Percentiles rank a stretch among this genome's conserved stretches.
Conservation (phyloP, 2,888 invertebrate genomes). For the Odontocolon sp. region DNA sequence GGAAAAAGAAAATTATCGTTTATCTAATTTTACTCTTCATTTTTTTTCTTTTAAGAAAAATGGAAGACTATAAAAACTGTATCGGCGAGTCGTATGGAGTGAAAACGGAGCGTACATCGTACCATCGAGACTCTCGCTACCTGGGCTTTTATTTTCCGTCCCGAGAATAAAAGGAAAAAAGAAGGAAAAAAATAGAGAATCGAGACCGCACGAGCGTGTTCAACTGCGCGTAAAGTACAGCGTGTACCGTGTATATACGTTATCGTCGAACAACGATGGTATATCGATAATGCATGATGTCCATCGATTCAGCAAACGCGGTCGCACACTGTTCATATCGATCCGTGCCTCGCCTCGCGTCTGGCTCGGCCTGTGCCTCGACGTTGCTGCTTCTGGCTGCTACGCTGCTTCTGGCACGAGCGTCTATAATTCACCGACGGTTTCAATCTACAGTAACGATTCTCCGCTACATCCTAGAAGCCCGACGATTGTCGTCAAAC, state of each 20-base stretch:
- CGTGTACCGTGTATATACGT: not conserved
- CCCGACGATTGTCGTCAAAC: slow-evolving; percentile 33
- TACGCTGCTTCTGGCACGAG: slow-evolving; percentile 42
- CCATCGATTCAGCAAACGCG: slow-evolving; percentile 53
- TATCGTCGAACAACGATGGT: slow-evolving; percentile 28
- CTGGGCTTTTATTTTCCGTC: slow-evolving; percentile 3
- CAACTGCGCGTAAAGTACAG: slow-evolving; percentile 10
- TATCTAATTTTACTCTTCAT: not conserved
- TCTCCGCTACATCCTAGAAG: slow-evolving; percentile 28
- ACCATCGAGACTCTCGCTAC: not conserved
- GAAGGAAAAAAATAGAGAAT: not conserved
- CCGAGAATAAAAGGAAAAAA: not conserved
- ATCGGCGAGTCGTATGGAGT: too few species aligned
- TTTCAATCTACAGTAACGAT: slow-evolving; percentile 16
- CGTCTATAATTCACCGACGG: slow-evolving; percentile 55
- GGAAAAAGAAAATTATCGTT: too few species aligned
- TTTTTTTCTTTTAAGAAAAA: not conserved
- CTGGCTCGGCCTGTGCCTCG: slow-evolving; percentile 15
- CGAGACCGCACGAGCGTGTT: slow-evolving; percentile 12
- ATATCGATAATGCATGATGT: slow-evolving; percentile 57
- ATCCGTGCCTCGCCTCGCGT: slow-evolving; percentile 33
- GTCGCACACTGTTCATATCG: slow-evolving; percentile 47
- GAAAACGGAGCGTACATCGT: not conserved
- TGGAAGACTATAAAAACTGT: too few species aligned
- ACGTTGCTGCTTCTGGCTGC: not conserved